Evolutionary conservation across 2,888 invertebrate species (phyloP).

Genomic region (Oligia latruncula): DNA sequence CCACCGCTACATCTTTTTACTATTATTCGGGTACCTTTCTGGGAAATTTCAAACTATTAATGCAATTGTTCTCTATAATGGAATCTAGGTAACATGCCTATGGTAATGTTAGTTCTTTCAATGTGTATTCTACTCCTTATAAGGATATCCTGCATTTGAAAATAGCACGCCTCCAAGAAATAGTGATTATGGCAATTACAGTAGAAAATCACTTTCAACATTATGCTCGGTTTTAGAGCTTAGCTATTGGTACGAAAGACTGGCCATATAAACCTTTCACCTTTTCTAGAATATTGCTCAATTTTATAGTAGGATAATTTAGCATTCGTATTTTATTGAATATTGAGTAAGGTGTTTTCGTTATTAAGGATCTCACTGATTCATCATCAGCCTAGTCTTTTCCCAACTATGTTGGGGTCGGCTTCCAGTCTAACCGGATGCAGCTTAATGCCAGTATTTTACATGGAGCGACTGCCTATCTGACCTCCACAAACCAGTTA

Average conservation of each 20-base stretch:
- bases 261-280: background rate
- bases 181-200: slow-evolving; percentile 3
- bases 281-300: background rate
- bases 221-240: background rate
- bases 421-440: too few species aligned
- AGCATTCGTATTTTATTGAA: too few species aligned
- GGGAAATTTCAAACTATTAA: background rate
- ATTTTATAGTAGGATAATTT: background rate
- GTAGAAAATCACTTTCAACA: background rate
- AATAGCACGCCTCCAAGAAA: background rate
- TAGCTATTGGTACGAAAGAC: background rate
- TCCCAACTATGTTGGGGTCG: too few species aligned
- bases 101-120: slow-evolving; percentile 4
- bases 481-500: too few species aligned
- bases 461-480: too few species aligned
- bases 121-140: background rate
- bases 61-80: background rate
- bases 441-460: too few species aligned
- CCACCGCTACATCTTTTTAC: background rate
- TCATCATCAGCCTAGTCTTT: background rate
- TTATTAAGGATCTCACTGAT: too few species aligned
- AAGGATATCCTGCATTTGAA: slow-evolving; percentile 1
- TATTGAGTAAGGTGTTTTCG: background rate
- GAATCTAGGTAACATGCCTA: background rate
- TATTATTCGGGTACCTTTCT: background rate